These are phyloP conservation scores for Vanessa tameamea DNA, from an alignment of 1,140 invertebrate genomes.

Conservation along the genomic window DNA sequence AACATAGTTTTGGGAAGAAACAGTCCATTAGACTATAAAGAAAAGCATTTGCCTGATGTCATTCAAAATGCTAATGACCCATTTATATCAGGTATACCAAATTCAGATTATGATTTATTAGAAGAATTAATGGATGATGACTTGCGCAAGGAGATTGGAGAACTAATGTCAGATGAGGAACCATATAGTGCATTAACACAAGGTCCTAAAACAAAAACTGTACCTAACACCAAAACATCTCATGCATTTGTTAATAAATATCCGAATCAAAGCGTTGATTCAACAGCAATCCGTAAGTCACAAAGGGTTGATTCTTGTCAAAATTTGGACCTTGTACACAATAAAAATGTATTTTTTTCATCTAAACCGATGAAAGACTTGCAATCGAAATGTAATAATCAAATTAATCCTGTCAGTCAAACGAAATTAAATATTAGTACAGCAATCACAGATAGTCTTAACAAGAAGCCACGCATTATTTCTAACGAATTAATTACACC, in stretches of 20 bases:
- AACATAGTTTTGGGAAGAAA: slow-evolving; percentile 19
- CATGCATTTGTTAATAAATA: slow-evolving; percentile 2
- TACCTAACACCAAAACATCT: not conserved
- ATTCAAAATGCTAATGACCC: slow-evolving; percentile 47
- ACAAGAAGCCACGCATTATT: slow-evolving; percentile 19
- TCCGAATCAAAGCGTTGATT: slow-evolving; percentile 3
- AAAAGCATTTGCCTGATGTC: slow-evolving; percentile 23
- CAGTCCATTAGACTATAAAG: slow-evolving; percentile 4
- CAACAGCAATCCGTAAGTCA: not conserved
- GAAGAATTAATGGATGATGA: slow-evolving; percentile 75
- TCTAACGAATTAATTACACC: slow-evolving; percentile 24
- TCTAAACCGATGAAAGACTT: slow-evolving; percentile 6
- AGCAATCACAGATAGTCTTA: not conserved
- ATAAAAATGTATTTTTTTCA: not conserved
- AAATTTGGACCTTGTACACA: not conserved
- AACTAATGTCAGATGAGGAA: slow-evolving; percentile 69
- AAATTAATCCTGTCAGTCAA: not conserved
- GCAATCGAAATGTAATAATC: not conserved
- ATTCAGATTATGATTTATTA: slow-evolving; percentile 69
- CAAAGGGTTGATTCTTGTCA: not conserved
- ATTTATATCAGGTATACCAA: slow-evolving; percentile 61
- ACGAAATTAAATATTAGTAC: slow-evolving; percentile 8
- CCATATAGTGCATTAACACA: slow-evolving; percentile 21
- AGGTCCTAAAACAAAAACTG: slow-evolving; percentile 21
- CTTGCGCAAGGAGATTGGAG: slow-evolving; percentile 70